Conservation (phyloP, 2,888 invertebrate genomes). For the Meandrusa payeni region DNA sequence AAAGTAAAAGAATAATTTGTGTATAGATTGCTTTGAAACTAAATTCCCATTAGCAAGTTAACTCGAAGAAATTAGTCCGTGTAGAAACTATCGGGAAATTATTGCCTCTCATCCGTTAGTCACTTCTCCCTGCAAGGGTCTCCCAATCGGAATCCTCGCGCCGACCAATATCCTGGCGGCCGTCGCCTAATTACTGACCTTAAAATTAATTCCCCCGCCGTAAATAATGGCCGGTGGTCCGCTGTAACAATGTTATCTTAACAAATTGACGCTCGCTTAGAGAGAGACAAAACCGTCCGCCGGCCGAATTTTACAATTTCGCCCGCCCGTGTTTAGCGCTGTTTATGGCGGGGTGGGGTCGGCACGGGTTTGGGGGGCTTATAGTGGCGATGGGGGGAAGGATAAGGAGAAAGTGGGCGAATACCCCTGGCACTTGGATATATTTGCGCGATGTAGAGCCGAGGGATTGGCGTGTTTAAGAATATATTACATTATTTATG, state of each 20-base stretch:
- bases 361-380: slow-evolving; percentile 39
- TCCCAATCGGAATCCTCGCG: slow-evolving; percentile 26
- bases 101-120: slow-evolving; percentile 16
- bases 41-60: neutral
- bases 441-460: slow-evolving; percentile 63
- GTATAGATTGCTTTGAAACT: neutral
- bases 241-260: slow-evolving; percentile 66
- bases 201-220: slow-evolving; percentile 57
- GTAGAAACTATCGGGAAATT: slow-evolving; percentile 22
- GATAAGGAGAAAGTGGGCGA: slow-evolving; percentile 68
- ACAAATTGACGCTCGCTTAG: slow-evolving; percentile 64
- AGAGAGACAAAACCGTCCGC: slow-evolving; percentile 49
- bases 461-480: slow-evolving; percentile 12
- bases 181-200: slow-evolving; percentile 47
- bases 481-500: slow-evolving; percentile 10
- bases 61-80: neutral
- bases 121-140: slow-evolving; percentile 2
- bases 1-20: too few relatives aligned
- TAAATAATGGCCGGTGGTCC: slow-evolving; percentile 48
- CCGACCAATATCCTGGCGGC: slow-evolving; percentile 38
- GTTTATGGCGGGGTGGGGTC: slow-evolving; percentile 59
- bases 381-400: slow-evolving; percentile 67
- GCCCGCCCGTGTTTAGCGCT: slow-evolving; percentile 67
- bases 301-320: slow-evolving; percentile 72
- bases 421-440: slow-evolving; percentile 70